These are phyloP conservation scores for Microctenopoma stevenorrisi DNA, from an alignment of 2,797 vertebrate genomes.

Conservation along the genomic window DNA sequence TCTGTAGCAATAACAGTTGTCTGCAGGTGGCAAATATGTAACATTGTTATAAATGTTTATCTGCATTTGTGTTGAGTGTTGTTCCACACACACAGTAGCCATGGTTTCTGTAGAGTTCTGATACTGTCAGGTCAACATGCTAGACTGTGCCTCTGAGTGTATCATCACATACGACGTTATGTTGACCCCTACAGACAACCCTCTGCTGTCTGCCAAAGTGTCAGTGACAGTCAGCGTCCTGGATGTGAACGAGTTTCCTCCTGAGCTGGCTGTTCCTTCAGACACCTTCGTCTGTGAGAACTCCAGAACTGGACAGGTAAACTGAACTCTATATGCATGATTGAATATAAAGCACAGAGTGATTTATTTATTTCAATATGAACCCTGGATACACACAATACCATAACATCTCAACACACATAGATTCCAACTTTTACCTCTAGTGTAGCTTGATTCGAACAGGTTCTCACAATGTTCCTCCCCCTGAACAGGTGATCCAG, in stretches of 20 bases:
- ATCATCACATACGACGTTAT: background rate
- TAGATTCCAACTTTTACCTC: background rate
- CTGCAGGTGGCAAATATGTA: too few species aligned
- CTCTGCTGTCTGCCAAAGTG: conserved; percentile 87
- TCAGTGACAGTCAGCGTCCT: conserved; percentile 88
- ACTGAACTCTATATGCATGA: background rate
- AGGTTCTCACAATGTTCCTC: background rate
- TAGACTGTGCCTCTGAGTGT: background rate
- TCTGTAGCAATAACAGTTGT: too few species aligned
- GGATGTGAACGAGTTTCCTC: conserved; percentile 95
- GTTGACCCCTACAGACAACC: conserved; percentile 85
- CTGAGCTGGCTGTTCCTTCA: conserved; percentile 88
- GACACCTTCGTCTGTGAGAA: conserved; percentile 93
- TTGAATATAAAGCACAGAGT: background rate
- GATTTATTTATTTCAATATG: background rate
- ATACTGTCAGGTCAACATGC: too few species aligned
- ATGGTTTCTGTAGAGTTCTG: too few species aligned
- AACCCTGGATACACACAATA: background rate
- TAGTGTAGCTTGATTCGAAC: too few species aligned
- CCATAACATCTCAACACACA: too few species aligned
- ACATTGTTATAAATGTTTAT: too few species aligned
- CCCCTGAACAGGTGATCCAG: conserved; percentile 88
- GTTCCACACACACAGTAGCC: too few species aligned
- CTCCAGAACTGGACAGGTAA: conserved; percentile 91
- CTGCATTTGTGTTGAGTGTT: too few species aligned